Percentiles rank a stretch among this genome's conserved stretches.
phyloP scores from a whole-genome alignment of 2,113 vertebrate species.

The Tragelaphus strepsiceros region DNA sequence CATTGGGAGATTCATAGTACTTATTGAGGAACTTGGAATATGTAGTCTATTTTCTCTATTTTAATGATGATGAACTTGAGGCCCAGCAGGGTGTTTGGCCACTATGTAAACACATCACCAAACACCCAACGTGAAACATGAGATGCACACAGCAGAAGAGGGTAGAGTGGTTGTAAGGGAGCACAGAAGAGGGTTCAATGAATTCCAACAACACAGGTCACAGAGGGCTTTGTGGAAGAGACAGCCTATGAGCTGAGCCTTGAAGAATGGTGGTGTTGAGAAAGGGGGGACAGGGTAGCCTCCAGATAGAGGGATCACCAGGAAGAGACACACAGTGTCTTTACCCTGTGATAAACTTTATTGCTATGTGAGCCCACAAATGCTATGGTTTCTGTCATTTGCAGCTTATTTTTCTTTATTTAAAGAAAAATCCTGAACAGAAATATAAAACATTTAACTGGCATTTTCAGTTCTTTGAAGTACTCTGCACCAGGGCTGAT shows the following conservation, averaged over 20 bases:
- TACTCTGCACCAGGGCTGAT: neutral
- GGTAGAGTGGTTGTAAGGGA: rapidly evolving
- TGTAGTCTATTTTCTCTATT: neutral
- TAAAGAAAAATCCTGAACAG: neutral
- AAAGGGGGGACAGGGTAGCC: neutral
- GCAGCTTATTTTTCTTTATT: neutral
- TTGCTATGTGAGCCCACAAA: neutral
- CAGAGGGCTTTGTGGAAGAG: neutral
- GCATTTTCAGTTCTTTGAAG: neutral
- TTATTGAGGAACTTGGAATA: neutral
- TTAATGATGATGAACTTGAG: neutral
- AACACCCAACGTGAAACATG: neutral
- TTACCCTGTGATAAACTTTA: rapidly evolving
- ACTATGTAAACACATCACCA: neutral
- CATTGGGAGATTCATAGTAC: neutral
- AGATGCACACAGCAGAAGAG: no score
- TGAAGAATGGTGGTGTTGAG: neutral
- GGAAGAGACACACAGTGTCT: no score
- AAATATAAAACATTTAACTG: neutral
- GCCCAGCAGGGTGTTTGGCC: neutral
- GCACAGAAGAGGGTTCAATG: neutral
- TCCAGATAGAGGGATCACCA: neutral
- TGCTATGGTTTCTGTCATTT: neutral
- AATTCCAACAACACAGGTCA: neutral
- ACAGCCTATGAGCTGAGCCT: neutral